These are phyloP conservation scores for Pholis gunnellus DNA, from an alignment of 2,113 vertebrate species.

Conservation along the genomic window DNA sequence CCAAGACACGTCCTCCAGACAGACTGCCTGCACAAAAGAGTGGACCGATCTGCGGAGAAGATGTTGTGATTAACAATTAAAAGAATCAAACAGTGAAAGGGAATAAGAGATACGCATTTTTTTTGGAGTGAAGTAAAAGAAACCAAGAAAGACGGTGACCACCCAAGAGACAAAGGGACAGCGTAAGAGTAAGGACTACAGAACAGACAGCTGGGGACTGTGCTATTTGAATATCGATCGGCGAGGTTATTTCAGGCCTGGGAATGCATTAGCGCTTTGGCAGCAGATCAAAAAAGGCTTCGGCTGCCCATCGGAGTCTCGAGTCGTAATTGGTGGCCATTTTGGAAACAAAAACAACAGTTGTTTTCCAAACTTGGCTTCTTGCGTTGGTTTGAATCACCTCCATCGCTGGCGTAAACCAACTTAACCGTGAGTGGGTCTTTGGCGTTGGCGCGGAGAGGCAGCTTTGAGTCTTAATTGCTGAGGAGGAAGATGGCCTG, in stretches of 20 bases:
- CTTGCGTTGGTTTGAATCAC: conserved; percentile 44
- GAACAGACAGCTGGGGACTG: conserved; percentile 48
- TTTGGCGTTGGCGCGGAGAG: conserved; percentile 1
- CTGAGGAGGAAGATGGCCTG: conserved; percentile 25
- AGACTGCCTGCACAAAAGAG: background rate
- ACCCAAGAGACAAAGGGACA: conserved; percentile 20
- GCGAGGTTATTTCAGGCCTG: conserved; percentile 59
- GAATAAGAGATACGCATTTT: conserved; percentile 4
- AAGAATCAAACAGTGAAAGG: conserved; percentile 9
- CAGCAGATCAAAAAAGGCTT: conserved; percentile 63
- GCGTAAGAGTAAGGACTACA: conserved; percentile 5
- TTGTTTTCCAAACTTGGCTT: conserved; percentile 49
- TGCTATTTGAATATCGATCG: conserved; percentile 70
- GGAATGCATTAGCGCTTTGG: conserved; percentile 70
- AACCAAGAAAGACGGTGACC: conserved; percentile 5
- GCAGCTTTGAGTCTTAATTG: conserved; percentile 35
- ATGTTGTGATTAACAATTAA: background rate
- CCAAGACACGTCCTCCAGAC: conserved; percentile 35
- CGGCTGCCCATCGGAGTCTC: conserved; percentile 59
- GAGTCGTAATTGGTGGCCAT: conserved; percentile 44
- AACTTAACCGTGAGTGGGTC: conserved; percentile 41
- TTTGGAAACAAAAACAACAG: conserved; percentile 64
- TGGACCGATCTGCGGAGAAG: conserved; percentile 15
- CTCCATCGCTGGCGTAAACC: conserved; percentile 25
- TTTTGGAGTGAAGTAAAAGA: background rate